These are phyloP conservation scores for Thinocorus orbignyianus DNA, from an alignment of 2,113 vertebrate genomes.

Conservation along the genomic window DNA sequence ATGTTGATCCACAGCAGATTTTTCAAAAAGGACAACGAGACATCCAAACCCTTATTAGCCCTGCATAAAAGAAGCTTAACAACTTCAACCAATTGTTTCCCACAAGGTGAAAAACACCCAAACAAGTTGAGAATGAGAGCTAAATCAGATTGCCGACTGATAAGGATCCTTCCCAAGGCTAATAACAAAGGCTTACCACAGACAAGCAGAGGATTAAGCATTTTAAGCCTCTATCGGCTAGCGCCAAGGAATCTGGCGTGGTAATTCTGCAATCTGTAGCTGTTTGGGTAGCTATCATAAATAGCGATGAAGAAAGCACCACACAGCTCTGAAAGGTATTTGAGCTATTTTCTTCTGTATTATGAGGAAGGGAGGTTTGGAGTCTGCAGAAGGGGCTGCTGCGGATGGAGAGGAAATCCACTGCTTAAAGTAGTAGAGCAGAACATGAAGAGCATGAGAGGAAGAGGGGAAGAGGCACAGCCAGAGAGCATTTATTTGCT, in stretches of 20 bases:
- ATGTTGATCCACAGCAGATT: not conserved
- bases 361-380: not conserved
- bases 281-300: conserved; percentile 21
- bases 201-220: conserved; percentile 17
- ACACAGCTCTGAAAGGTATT: not conserved
- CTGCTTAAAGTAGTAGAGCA: not conserved
- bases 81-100: conserved; percentile 32
- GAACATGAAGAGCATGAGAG: not conserved
- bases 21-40: not conserved
- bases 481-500: not conserved
- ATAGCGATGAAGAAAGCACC: not conserved
- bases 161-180: conserved; percentile 42
- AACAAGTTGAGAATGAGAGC: conserved; percentile 1
- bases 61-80: conserved; percentile 15
- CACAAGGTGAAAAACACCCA: conserved; percentile 20
- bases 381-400: not conserved
- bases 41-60: conserved; percentile 5
- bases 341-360: not conserved
- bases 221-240: conserved; percentile 1
- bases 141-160: conserved; percentile 40
- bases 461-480: not conserved
- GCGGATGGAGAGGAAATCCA: not conserved
- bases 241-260: not conserved
- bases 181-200: conserved; percentile 30
- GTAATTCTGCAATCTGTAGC: conserved; percentile 13